Base-by-base conservation (phyloP, 2,113 vertebrate species). In the Opisthocomus hoazin region DNA sequence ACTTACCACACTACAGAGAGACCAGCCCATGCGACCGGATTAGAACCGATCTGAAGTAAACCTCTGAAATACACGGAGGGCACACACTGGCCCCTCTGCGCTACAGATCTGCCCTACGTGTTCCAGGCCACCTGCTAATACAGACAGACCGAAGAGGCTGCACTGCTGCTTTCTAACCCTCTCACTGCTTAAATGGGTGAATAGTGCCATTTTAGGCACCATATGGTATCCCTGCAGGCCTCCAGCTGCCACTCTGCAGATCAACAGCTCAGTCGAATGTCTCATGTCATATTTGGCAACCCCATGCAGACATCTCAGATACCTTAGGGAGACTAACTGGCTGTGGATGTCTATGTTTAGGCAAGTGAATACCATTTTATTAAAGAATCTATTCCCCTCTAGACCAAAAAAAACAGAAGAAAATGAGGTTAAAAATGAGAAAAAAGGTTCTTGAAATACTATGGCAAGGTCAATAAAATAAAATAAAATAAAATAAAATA, bases 151-250 rank as follows among this genome's bases (percentile, higher is more conserved):
- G 50, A 66, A 89, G 71, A 88, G 75, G 54, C 45, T 90, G 63
- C n/a, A 27, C 30, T 86, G 46, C 64, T 66, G 68, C 65, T 84
- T 77, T 90, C 79, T 61, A 80, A 86, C 46, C 43, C 76, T 89
- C 89, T 91, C 86, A 36, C 68, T 81, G 56, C 54, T 94, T 93
- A 95, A 89, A 94, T 48, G 93, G 93, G 93, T 69, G 83, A 94
- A 74, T 46, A 51, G 94, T 41, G 68, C 80, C 94, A 24, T 91
- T 95, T 94, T 94, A 93, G 84, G 84, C 80, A 91, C 94, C 96
- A 97, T 97, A 96, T 97, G 95, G 83, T 51, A 86, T 7, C 94
- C 95, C 95, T 92, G 89, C 86, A 91, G 95, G 91, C 86, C 77
- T 91, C 91, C 96, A 95, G 94, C 76, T 96, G 95, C 89, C 86